Percentiles rank a stretch among this genome's conserved stretches.
These are phyloP conservation scores for Vanessa atalanta DNA, from an alignment of 1,140 invertebrate genomes.

Conservation along the genomic window DNA sequence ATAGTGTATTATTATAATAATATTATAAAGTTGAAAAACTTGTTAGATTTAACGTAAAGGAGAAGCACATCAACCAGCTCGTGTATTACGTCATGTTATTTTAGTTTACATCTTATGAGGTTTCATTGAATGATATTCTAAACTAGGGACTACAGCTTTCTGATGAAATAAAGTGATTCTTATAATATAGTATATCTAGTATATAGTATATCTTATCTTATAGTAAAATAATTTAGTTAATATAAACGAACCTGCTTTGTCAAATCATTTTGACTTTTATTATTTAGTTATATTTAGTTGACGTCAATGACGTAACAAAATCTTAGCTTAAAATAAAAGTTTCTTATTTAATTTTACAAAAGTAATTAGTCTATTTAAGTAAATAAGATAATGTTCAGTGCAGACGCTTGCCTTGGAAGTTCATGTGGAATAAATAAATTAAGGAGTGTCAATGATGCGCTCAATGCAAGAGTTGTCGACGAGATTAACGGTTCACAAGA, in stretches of 20 bases:
- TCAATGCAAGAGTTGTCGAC: constrained; percentile 62
- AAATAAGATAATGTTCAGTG: constrained; percentile 47
- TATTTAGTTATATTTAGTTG: background rate
- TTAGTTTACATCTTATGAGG: no score
- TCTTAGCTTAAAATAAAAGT: no score
- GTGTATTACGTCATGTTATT: no score
- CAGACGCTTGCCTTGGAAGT: constrained; percentile 48
- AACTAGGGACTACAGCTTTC: no score
- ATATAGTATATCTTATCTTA: background rate
- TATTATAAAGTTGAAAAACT: no score
- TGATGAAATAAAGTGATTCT: background rate
- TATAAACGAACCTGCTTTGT: background rate
- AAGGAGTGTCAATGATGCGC: constrained; percentile 46
- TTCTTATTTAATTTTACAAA: no score
- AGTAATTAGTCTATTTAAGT: background rate
- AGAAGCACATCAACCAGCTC: no score
- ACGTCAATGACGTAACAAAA: no score
- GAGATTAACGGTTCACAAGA: constrained; percentile 64
- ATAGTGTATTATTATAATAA: no score
- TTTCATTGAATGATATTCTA: no score
- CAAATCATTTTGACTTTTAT: background rate
- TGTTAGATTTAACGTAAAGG: no score
- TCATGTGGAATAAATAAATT: constrained; percentile 46
- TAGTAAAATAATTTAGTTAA: constrained; percentile 1
- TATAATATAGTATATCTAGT: background rate